Conservation (phyloP, 2,888 invertebrate species). For the Aleiodes testaceus region DNA sequence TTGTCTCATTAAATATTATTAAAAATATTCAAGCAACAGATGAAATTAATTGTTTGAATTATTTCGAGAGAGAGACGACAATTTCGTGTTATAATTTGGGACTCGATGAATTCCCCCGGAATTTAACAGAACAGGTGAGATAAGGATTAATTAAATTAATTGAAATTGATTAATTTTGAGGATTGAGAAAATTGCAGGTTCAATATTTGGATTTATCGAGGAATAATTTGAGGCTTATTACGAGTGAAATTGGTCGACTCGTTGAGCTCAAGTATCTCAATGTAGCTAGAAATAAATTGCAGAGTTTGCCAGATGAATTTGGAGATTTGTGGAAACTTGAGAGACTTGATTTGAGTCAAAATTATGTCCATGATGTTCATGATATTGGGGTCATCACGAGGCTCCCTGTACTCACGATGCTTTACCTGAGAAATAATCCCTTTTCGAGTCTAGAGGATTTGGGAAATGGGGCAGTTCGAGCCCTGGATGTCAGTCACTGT, state of each 20-base stretch:
- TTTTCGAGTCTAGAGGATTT: constrained; percentile 77
- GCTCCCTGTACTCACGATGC: constrained; percentile 74
- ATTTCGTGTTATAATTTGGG: constrained; percentile 60
- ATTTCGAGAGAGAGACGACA: constrained; percentile 54
- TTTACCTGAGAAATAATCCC: constrained; percentile 81
- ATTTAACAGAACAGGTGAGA: constrained; percentile 64
- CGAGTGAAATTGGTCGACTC: constrained; percentile 65
- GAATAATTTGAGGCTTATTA: constrained; percentile 77
- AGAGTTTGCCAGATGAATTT: constrained; percentile 74
- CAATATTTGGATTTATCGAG: constrained; percentile 79
- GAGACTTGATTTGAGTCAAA: constrained; percentile 78
- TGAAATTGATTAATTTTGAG: neutral
- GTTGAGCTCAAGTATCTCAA: constrained; percentile 75
- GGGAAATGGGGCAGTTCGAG: constrained; percentile 76
- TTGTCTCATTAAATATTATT: constrained; percentile 12
- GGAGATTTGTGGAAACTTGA: constrained; percentile 76
- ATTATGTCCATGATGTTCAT: constrained; percentile 76
- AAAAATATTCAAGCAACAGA: constrained; percentile 49
- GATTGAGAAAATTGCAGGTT: constrained; percentile 72
- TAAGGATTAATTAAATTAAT: neutral
- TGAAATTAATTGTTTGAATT: constrained; percentile 62
- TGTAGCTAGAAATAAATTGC: constrained; percentile 76
- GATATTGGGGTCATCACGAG: constrained; percentile 57
- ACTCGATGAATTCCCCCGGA: constrained; percentile 60
- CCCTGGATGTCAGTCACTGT: constrained; percentile 78